A percentile compares a stretch with the other conserved stretches of the same genome.
These are phyloP conservation scores for Urechis unicinctus DNA, from an alignment of 2,888 invertebrate genomes.

Conservation along the genomic window DNA sequence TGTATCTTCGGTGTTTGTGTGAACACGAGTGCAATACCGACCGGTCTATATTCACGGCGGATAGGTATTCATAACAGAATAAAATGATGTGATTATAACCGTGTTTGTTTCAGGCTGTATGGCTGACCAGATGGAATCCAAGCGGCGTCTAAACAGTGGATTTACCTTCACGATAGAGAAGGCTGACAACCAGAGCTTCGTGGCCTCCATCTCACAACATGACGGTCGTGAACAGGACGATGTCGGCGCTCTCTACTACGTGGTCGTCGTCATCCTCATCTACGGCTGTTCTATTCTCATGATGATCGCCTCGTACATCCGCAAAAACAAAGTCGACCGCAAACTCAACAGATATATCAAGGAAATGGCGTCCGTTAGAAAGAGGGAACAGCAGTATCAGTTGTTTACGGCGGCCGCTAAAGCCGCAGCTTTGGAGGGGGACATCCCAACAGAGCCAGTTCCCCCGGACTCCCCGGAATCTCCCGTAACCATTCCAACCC, in stretches of 20 bases:
- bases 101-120: no score
- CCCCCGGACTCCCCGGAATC: no score
- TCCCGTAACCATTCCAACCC: no score
- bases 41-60: no score
- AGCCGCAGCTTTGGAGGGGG: constrained; percentile 2
- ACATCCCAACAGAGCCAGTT: background rate
- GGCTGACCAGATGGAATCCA: background rate
- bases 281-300: constrained; percentile 47
- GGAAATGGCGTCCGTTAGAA: constrained; percentile 22
- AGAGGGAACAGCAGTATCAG: constrained; percentile 19
- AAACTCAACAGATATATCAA: constrained; percentile 42
- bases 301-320: constrained; percentile 48
- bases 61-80: no score
- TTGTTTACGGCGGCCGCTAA: constrained; percentile 17
- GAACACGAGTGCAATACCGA: no score
- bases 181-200: constrained; percentile 14
- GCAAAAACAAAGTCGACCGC: constrained; percentile 44
- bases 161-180: constrained; percentile 17
- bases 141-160: background rate
- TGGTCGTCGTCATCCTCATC: constrained; percentile 46
- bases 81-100: no score
- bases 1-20: no score
- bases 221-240: constrained; percentile 24
- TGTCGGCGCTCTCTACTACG: constrained; percentile 45
- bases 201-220: constrained; percentile 9